Evolutionary conservation across 2,113 vertebrate genomes (phyloP).

Genomic region (Albula glossodonta): DNA sequence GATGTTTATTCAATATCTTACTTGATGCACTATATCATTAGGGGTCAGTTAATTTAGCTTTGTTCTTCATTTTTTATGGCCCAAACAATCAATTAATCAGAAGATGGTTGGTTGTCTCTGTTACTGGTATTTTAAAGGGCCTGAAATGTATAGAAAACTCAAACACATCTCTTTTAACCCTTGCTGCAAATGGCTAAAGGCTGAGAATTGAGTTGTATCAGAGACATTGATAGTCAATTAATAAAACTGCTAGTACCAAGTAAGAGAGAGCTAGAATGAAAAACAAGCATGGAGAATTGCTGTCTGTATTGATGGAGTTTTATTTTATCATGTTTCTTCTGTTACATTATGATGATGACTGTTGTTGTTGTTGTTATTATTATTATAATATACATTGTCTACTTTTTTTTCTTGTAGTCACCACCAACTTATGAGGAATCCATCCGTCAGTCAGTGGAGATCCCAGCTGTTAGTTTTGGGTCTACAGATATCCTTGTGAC

Average conservation of each 20-base stretch:
- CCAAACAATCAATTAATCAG: not conserved
- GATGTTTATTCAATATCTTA: no score
- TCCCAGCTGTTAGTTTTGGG: conserved; percentile 26
- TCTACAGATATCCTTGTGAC: conserved; percentile 33
- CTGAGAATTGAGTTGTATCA: not conserved
- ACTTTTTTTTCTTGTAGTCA: conserved; percentile 41
- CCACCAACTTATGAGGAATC: conserved; percentile 70
- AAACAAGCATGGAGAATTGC: not conserved
- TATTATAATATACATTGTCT: not conserved
- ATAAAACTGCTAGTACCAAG: not conserved
- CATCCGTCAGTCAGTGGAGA: conserved; percentile 49
- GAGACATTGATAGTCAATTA: not conserved
- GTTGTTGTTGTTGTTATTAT: not conserved
- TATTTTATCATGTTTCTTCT: no score
- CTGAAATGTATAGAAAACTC: no score
- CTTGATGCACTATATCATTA: no score
- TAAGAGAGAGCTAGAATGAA: not conserved
- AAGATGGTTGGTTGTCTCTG: no score
- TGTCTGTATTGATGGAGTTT: no score
- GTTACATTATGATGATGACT: not conserved
- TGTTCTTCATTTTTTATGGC: not conserved
- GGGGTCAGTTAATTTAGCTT: not conserved
- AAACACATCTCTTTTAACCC: not conserved
- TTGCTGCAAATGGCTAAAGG: not conserved
- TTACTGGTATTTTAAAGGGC: no score